Base-by-base conservation (phyloP, 2,888 invertebrate species). In the Galerucella nymphaeae region DNA sequence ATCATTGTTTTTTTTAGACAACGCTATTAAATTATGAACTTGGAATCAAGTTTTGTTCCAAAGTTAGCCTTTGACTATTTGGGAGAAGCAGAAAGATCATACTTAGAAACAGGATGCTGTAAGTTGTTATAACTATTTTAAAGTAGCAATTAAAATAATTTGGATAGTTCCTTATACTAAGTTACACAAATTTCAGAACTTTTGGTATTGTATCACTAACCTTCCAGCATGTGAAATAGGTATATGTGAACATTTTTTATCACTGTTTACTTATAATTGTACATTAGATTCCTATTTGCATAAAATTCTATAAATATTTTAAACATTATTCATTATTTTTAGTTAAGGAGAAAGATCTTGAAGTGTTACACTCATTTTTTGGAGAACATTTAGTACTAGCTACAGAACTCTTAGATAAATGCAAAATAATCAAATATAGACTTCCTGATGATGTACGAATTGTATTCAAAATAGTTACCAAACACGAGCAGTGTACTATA, bases 361-460 rank as follows among this genome's bases (percentile, higher is more conserved):
- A 90, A 23, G 87, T 87, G 55, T 83, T 93, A 3, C 86, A 90
- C 81, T 89, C 90, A 2, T 81, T 91, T 14, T 92, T 92, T 79
- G 92, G 91, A 0, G 83, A 83, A 38, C 86, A 89, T 10, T 85
- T 93, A 23, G 87, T 89, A 80, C 87, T 89, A 79, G 90, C 93
- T 0, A 83, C 91, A 3, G 90, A 92, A 76, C 86, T 93, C 9
- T 85, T 93, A 62, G 93, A 93, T 75, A 90, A 88, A 64, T 86
- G 88, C 75, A 85, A 86, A 61, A 86, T 90, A 2, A 87, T 89
- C 0, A 85, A 88, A 4, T 91, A 90, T 18, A 87, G 88, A 0
- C 76, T 84, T 4, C 86, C 87, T 66, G 70, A 79, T 62, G 84
- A 85, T 61, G 74, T 80, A 1, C 84, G 90, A 79, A 85, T 85